Evolutionary conservation across 92 coral and sea anemone species (phyloP).

Genomic region (Zoanthus sansibaricus): DNA sequence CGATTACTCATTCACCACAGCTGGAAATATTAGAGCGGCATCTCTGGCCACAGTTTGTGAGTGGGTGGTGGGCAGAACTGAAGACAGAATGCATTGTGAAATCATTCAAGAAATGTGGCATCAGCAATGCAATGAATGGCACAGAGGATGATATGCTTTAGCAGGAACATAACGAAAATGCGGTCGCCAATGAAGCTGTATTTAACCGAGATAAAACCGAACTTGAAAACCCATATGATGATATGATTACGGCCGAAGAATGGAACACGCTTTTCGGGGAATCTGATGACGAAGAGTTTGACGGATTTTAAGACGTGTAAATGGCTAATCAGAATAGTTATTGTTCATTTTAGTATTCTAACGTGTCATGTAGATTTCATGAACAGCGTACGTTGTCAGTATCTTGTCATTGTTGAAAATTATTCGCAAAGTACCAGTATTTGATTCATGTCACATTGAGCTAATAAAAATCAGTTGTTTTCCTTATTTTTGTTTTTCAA

Average conservation of each 20-base stretch:
- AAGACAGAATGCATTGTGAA: constrained; percentile 14
- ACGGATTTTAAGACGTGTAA: no score
- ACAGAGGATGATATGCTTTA: constrained; percentile 17
- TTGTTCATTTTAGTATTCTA: no score
- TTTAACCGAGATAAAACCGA: no score
- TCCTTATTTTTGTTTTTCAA: no score
- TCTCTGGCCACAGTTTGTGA: constrained; percentile 7
- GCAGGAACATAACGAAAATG: background rate
- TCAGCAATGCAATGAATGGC: constrained; percentile 4
- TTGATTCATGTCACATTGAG: no score
- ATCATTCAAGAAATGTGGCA: constrained; percentile 1
- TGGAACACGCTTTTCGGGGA: background rate
- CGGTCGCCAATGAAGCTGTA: background rate
- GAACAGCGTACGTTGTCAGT: no score
- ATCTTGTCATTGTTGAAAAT: no score
- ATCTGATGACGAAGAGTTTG: background rate
- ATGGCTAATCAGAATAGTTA: no score
- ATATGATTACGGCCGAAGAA: background rate
- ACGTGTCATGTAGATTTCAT: no score
- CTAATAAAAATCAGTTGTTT: no score
- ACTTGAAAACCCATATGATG: background rate
- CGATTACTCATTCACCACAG: constrained; percentile 19
- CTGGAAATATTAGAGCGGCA: constrained; percentile 4
- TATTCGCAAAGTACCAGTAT: no score
- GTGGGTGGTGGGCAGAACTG: constrained; percentile 13